A percentile compares a stretch with the other conserved stretches of the same genome.
Evolutionary conservation across 2,113 vertebrate species (phyloP).

Genomic region (Megaceryle torquata): DNA sequence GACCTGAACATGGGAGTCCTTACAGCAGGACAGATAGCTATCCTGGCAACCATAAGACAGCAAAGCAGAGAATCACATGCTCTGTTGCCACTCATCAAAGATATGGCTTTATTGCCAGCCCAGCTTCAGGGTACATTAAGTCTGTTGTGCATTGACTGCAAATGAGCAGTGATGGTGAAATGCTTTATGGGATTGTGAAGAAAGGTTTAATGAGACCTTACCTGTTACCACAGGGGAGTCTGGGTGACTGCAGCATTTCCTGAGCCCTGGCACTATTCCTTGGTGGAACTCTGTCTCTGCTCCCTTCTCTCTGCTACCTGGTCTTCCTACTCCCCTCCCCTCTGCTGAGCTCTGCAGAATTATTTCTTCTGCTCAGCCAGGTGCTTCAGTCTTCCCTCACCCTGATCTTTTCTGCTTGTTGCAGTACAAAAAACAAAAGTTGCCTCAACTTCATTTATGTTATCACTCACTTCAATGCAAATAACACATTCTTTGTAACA

Average conservation of each 20-base stretch:
- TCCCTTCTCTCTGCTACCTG: background rate
- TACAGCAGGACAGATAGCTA: background rate
- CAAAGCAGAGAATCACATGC: background rate
- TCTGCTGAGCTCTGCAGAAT: background rate
- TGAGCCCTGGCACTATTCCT: fast-evolving
- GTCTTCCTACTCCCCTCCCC: fast-evolving
- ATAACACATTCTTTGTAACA: background rate
- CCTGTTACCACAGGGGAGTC: background rate
- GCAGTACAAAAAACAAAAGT: background rate
- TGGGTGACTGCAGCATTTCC: background rate
- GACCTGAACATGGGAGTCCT: background rate
- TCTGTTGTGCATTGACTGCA: background rate
- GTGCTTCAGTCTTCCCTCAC: background rate
- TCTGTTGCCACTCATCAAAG: background rate
- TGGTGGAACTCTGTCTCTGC: background rate
- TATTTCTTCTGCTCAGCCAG: background rate
- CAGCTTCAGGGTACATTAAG: background rate
- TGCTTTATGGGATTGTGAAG: background rate
- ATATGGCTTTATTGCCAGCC: background rate
- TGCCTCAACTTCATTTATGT: background rate
- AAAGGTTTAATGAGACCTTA: background rate
- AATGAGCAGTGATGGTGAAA: background rate
- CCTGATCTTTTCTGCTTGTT: background rate
- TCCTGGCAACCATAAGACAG: background rate
- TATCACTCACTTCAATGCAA: background rate